Percentiles rank a stretch among this genome's conserved stretches.
phyloP scores from a whole-genome alignment of 2,113 vertebrate genomes.

The Nesoenas mayeri region DNA sequence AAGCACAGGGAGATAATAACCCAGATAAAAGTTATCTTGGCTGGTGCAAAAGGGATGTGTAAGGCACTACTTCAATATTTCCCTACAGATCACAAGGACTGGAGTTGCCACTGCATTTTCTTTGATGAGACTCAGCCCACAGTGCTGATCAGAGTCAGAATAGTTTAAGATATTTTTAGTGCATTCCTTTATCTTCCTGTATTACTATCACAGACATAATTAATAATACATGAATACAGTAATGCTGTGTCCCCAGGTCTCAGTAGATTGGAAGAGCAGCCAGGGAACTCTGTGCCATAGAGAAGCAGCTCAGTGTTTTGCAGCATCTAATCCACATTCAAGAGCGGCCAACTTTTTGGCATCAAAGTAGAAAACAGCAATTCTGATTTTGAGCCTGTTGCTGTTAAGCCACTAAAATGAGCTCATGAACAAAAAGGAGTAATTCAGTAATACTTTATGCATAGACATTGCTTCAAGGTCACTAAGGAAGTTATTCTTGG shows the following conservation, averaged over 20 bases:
- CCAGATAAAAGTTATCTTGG: not conserved
- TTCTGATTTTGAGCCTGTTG: constrained; percentile 7
- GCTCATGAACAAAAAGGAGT: not conserved
- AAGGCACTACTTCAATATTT: not conserved
- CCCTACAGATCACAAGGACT: not conserved
- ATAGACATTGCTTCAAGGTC: constrained; percentile 25
- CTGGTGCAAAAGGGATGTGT: not conserved
- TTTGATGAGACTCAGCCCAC: not conserved
- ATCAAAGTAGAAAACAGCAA: not conserved
- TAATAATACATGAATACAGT: not conserved
- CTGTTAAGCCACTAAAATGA: constrained; percentile 5
- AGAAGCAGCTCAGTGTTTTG: not conserved
- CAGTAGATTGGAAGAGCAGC: not conserved
- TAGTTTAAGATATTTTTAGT: not conserved
- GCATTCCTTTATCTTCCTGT: not conserved
- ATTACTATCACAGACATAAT: not conserved
- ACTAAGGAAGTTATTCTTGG: constrained; percentile 37
- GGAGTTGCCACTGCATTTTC: not conserved
- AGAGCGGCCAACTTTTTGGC: not conserved
- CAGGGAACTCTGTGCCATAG: not conserved
- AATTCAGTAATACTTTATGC: not conserved
- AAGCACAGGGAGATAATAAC: not conserved
- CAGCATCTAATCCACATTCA: not conserved
- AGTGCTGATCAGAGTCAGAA: not conserved
- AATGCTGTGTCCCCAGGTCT: not conserved